phyloP scores from a whole-genome alignment of 2,113 vertebrate genomes.

The Nerophis ophidion region DNA sequence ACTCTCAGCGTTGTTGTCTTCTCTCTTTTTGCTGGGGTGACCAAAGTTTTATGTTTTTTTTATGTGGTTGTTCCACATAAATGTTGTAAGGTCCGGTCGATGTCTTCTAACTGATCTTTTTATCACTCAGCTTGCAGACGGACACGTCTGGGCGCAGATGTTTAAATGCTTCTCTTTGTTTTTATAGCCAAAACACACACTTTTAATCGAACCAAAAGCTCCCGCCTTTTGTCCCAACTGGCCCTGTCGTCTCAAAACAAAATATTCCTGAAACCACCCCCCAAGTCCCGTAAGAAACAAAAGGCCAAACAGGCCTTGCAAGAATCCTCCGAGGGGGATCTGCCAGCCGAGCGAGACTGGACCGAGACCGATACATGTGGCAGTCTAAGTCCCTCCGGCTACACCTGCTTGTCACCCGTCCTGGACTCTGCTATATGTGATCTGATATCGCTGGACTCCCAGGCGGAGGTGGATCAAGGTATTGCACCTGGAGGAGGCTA shows the following conservation, averaged over 20 bases:
- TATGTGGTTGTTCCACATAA: conserved; percentile 35
- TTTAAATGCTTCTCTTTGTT: conserved; percentile 26
- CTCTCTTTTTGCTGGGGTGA: conserved; percentile 36
- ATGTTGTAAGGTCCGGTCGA: neutral
- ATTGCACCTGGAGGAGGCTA: conserved; percentile 54
- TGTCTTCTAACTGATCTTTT: neutral
- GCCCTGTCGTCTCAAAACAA: conserved; percentile 75
- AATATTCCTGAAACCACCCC: conserved; percentile 66
- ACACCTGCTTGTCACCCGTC: conserved; percentile 41
- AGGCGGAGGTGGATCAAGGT: conserved; percentile 82
- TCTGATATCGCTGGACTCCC: conserved; percentile 71
- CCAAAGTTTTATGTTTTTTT: conserved; percentile 33
- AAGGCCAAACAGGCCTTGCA: conserved; percentile 24
- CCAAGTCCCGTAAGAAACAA: conserved; percentile 65
- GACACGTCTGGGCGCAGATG: neutral
- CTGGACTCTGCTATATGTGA: conserved; percentile 63
- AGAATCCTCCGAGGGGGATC: conserved; percentile 26
- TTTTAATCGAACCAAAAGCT: conserved; percentile 73
- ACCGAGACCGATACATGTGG: conserved; percentile 35
- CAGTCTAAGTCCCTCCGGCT: conserved; percentile 30
- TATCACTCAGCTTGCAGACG: neutral
- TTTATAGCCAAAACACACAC: conserved; percentile 74
- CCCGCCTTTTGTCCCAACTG: conserved; percentile 81
- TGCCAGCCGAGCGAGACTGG: conserved; percentile 28
- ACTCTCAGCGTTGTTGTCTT: conserved; percentile 44